phyloP scores from a whole-genome alignment of 2,113 vertebrate genomes.

The Ameiurus melas region DNA sequence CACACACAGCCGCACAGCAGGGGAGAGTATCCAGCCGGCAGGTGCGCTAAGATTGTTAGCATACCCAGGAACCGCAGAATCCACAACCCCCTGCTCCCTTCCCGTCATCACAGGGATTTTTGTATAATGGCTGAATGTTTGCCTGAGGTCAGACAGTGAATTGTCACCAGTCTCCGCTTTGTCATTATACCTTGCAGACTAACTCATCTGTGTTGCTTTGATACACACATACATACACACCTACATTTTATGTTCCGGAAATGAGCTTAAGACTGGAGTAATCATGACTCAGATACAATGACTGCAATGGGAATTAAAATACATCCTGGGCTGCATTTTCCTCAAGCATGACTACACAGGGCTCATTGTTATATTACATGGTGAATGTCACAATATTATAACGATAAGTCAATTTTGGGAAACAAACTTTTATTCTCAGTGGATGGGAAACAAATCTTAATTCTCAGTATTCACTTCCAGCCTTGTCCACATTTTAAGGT shows the following conservation, averaged over 20 bases:
- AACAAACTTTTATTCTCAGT: neutral
- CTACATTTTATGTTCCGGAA: neutral
- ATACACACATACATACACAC: conserved; percentile 9
- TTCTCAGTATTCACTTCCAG: neutral
- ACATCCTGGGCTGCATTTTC: neutral
- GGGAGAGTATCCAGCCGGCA: conserved; percentile 38
- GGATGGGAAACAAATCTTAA: neutral
- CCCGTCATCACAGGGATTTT: conserved; percentile 54
- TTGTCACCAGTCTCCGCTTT: conserved; percentile 35
- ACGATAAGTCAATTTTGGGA: neutral
- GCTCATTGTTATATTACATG: neutral
- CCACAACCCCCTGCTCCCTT: conserved; percentile 47
- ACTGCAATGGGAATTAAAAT: conserved; percentile 1
- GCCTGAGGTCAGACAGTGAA: conserved; percentile 40
- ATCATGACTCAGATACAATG: conserved; percentile 24
- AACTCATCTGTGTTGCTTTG: conserved; percentile 20
- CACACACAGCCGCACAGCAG: conserved; percentile 32
- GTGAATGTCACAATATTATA: neutral
- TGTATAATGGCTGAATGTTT: conserved; percentile 40
- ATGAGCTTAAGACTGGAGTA: conserved; percentile 8
- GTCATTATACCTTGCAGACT: conserved; percentile 28
- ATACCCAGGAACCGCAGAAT: conserved; percentile 48
- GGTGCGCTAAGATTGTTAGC: conserved; percentile 48
- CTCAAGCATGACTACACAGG: neutral
- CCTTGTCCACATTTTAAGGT: neutral